Base-by-base conservation (phyloP, 2,797 vertebrate genomes). In the Erpetoichthys calabaricus region DNA sequence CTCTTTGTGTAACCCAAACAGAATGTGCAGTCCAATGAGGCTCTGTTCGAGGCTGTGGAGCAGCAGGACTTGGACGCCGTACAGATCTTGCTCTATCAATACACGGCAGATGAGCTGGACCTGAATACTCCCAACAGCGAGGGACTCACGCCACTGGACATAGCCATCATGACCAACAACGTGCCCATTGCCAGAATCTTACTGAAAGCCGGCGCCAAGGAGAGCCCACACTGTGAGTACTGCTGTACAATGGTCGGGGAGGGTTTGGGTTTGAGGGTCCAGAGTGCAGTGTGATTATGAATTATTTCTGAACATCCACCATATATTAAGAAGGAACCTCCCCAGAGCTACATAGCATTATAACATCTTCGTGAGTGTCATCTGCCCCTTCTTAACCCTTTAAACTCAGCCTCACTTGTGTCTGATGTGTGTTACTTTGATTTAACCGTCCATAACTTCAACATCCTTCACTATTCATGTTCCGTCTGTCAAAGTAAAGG, bases 181-280 rank as follows among this genome's bases (percentile, higher is more conserved):
- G 75, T 87, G 42, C 92, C 93, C 62, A 91, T 98, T 57, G 92
- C 93, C 53, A 87, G 84, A 60, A 83, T 89, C 57, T 88, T 98
- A 60, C 83, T 98, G 49, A 90, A 84, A 3, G 84, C 83, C 4
- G 94, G 94, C 2, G 93, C 83, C 65, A 86, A 81, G 73, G 94
- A 98, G 73, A 96, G 94, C 59, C 94, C 94, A 0, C 94, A 94
- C 70, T 96, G 95, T 98, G 77, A 97, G 95, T 91, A 73, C 60
- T 45, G 9, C 8, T 42, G 5, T 9, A 9, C 51, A 53, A n/a
- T 5, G 10, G 5, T 6, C 25, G n/a, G 45, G 45, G 54, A 9
- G 54, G 8, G 7, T 51, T 47, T 4, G 57, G 51, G 57, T 51
- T 47, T 45, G 50, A 51, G 57, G 51, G 57, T 51, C 47, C 25